Evolutionary conservation across 1,140 invertebrate genomes (phyloP).

Genomic region (Yoshiicerus persimilis): DNA sequence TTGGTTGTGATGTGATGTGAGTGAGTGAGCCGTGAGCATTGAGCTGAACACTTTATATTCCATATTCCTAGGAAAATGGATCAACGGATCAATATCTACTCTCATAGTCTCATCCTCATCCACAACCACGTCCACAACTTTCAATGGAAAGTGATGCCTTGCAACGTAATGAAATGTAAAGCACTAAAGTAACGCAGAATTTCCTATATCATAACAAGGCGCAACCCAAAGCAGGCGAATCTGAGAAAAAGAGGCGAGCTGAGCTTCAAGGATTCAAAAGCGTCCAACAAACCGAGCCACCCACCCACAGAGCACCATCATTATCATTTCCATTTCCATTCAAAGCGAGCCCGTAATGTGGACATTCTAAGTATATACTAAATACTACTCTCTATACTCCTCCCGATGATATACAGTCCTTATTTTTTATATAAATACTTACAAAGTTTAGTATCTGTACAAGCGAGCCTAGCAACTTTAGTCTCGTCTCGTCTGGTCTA

Average conservation of each 20-base stretch:
- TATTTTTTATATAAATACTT: too few relatives aligned
- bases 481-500: too few relatives aligned
- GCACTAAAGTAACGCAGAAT: conserved; percentile 1
- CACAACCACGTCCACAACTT: background rate
- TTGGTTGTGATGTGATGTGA: conserved; percentile 3
- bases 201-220: background rate
- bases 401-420: too few relatives aligned
- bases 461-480: background rate
- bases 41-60: conserved; percentile 6
- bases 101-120: background rate
- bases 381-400: background rate
- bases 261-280: background rate
- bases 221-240: background rate
- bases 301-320: background rate
- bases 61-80: conserved; percentile 8
- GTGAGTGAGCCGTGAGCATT: conserved; percentile 4
- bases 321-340: conserved; percentile 8
- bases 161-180: conserved; percentile 14
- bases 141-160: conserved; percentile 9
- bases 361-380: background rate
- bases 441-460: background rate
- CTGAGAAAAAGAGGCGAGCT: background rate
- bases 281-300: background rate
- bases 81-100: conserved; percentile 3
- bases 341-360: background rate